These are phyloP conservation scores for Andrena fulva DNA, from an alignment of 2,888 invertebrate genomes.

Conservation along the genomic window DNA sequence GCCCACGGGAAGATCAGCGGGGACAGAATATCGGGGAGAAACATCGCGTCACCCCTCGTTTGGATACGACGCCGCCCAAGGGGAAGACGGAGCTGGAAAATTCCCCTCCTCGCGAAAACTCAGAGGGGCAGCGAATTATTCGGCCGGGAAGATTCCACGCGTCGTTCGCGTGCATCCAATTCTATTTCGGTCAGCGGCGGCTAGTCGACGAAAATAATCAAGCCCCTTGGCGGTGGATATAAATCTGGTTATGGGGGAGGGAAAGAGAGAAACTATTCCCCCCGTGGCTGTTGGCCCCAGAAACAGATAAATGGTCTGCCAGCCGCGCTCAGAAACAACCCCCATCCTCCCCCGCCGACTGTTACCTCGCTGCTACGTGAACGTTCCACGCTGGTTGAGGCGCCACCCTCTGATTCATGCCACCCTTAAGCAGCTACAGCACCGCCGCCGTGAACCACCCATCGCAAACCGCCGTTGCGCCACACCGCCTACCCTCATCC, in stretches of 20 bases:
- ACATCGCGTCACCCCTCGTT: neutral
- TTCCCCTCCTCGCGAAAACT: neutral
- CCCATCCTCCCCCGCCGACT: conserved; percentile 22
- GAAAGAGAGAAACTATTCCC: conserved; percentile 65
- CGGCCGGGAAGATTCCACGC: neutral
- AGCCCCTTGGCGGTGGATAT: conserved; percentile 61
- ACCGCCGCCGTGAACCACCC: conserved; percentile 34
- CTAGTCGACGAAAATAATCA: conserved; percentile 67
- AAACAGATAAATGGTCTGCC: conserved; percentile 75
- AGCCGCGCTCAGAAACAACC: conserved; percentile 71
- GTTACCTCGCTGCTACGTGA: conserved; percentile 25
- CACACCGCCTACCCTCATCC: conserved; percentile 6
- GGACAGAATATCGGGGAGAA: neutral
- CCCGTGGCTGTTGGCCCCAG: conserved; percentile 68
- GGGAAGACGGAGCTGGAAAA: neutral
- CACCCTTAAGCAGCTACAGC: conserved; percentile 58
- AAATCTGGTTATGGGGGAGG: conserved; percentile 72
- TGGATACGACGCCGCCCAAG: neutral
- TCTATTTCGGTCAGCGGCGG: conserved; percentile 14
- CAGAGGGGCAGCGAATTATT: neutral
- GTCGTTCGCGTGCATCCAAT: neutral
- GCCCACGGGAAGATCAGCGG: neutral
- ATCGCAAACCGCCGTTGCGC: conserved; percentile 43
- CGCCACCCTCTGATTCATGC: conserved; percentile 67
- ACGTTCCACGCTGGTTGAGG: conserved; percentile 43